Evolutionary conservation across 2,113 vertebrate species (phyloP).

Genomic region (Stigmatopora nigra): DNA sequence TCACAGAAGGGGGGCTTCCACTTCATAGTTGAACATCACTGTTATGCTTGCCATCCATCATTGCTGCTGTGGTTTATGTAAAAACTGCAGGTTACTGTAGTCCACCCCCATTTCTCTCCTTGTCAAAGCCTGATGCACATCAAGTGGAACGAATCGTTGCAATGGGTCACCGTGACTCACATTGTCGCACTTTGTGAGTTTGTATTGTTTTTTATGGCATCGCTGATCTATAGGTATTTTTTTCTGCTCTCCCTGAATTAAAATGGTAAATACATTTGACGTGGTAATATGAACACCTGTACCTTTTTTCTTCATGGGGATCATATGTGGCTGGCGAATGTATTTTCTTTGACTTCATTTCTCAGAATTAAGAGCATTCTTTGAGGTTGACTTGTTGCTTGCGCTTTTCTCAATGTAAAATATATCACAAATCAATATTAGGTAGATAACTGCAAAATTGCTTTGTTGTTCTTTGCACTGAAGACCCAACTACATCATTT

Average conservation of each 20-base stretch:
- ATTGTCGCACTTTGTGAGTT: conserved; percentile 11
- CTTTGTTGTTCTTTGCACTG: too few species aligned
- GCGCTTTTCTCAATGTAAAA: neutral
- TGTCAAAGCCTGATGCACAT: conserved; percentile 33
- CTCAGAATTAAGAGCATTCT: neutral
- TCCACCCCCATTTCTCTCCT: neutral
- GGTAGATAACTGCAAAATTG: too few species aligned
- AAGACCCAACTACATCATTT: neutral
- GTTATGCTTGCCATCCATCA: conserved; percentile 46
- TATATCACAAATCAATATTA: too few species aligned
- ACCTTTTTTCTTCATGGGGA: neutral
- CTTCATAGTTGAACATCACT: conserved; percentile 38
- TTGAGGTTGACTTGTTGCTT: neutral
- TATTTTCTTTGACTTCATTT: neutral
- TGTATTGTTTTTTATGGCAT: conserved; percentile 13
- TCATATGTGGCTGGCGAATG: neutral
- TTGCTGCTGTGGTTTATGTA: conserved; percentile 40
- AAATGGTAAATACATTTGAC: conserved; percentile 3
- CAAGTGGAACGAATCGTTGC: conserved; percentile 28
- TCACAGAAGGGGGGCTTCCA: conserved; percentile 31
- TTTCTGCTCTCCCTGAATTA: conserved; percentile 2
- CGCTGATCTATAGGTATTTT: conserved; percentile 2
- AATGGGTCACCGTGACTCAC: conserved; percentile 28
- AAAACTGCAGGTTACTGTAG: conserved; percentile 46
- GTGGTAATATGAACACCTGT: neutral